phyloP scores from a whole-genome alignment of 2,797 vertebrate species.

The Champsocephalus gunnari region DNA sequence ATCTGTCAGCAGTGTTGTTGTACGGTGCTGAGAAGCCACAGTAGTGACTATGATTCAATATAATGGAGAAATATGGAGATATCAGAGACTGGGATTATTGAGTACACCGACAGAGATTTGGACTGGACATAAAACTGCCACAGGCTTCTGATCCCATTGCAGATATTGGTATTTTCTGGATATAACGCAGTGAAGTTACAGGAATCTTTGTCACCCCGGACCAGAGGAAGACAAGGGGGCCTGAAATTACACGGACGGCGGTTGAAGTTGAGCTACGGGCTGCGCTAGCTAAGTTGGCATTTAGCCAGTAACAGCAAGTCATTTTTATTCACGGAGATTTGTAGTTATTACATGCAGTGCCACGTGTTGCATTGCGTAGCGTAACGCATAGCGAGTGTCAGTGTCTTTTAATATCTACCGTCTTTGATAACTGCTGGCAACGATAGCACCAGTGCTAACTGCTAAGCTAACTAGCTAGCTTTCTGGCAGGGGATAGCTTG shows the following conservation, averaged over 20 bases:
- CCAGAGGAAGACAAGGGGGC: constrained; percentile 63
- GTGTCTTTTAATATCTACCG: constrained; percentile 7
- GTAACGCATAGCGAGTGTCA: background rate
- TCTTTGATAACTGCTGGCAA: background rate
- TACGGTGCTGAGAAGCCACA: background rate
- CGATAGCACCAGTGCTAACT: constrained; percentile 25
- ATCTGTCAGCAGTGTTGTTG: constrained; percentile 61
- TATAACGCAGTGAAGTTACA: constrained; percentile 47
- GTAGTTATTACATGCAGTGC: background rate
- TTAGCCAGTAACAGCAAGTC: constrained; percentile 3
- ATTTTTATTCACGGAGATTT: background rate
- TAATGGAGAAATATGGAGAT: constrained; percentile 63
- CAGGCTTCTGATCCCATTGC: background rate
- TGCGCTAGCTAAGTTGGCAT: constrained; percentile 55
- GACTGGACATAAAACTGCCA: constrained; percentile 48
- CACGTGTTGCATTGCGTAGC: background rate
- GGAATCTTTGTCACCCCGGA: constrained; percentile 68
- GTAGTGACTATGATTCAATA: constrained; percentile 38
- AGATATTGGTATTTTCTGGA: constrained; percentile 20
- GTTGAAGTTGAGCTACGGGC: constrained; percentile 55
- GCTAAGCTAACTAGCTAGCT: constrained; percentile 61
- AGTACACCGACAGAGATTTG: constrained; percentile 24
- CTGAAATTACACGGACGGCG: constrained; percentile 56
- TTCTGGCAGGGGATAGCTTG: constrained; percentile 50
- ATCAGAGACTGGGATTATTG: constrained; percentile 35